Base-by-base conservation (phyloP, 2,113 vertebrate species). In the Regulus satrapa region DNA sequence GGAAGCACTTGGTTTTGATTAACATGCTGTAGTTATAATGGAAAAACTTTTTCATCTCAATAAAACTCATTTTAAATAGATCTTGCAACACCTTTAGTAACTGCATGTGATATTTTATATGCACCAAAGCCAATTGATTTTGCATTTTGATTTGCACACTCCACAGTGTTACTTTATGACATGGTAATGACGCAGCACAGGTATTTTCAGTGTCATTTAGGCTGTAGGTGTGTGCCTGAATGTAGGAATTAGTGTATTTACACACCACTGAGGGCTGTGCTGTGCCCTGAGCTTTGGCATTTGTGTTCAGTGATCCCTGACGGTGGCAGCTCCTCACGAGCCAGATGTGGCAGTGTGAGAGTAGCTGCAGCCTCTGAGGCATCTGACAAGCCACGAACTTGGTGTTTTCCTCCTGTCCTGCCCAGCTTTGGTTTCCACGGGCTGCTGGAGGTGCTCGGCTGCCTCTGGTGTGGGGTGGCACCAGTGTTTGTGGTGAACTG, bases 31-130 rank as follows among this genome's bases (percentile, higher is more conserved):
- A 96, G 96, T 87, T 78, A 91, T 71, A 85, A 69, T 82, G 78
- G 90, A 94, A 94, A 94, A 69, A 84, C 67, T 92, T 94, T 86
- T 88, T 95, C 84, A 79, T 94, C 54, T 97, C 92, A 95, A 97
- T 95, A 95, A 96, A 96, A 82, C 71, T 94, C 49, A 95, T 87
- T 96, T 96, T 49, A 95, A 95, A 91, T 96, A 90, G 90, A 77
- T 88, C 79, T 94, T 92, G 90, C 82, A 61, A 78, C 52, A 67
- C 86, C 92, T 85, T 40, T 72, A 88, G 72, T 95, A 78, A 78
- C 85, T 71, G 85, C 85, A 52, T 86, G 92, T 18, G 2, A 5
- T 80, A 29, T 34, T 81, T 92, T 31, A 46, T 78, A 36, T 52
- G 51, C 91, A 91, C 69, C 72, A 16, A 52, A 45, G 77, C 67